Evolutionary conservation across 2,113 vertebrate genomes (phyloP).

Genomic region (Odobenus rosmarus): DNA sequence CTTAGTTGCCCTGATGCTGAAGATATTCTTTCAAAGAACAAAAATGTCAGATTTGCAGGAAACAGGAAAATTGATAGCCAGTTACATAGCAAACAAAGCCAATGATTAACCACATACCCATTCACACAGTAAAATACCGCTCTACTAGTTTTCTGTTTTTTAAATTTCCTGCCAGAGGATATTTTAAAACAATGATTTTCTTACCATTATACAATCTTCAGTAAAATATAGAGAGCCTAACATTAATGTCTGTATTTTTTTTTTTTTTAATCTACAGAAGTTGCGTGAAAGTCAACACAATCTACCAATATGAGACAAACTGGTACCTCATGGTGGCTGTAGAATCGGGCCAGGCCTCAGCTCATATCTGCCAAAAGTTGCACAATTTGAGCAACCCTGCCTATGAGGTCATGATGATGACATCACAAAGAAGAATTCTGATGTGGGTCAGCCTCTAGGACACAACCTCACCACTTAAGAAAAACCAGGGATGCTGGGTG

Average conservation of each 20-base stretch:
- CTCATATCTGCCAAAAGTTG: neutral
- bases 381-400: neutral
- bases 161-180: neutral
- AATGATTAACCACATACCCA: neutral
- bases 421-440: conserved; percentile 68
- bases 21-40: conserved; percentile 1
- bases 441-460: neutral
- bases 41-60: neutral
- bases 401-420: conserved; percentile 58
- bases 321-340: conserved; percentile 65
- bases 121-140: neutral
- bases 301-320: neutral
- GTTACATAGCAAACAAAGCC: neutral
- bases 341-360: neutral
- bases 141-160: neutral
- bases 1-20: neutral
- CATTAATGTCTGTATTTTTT: neutral
- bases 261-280: neutral
- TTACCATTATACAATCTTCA: neutral
- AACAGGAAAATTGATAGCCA: neutral
- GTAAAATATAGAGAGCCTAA: neutral
- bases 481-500: neutral
- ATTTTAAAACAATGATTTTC: neutral
- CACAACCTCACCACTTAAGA: neutral
- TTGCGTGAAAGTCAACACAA: neutral